Evolutionary conservation across 2,797 vertebrate species (phyloP).

Genomic region (Chaunax sp.): DNA sequence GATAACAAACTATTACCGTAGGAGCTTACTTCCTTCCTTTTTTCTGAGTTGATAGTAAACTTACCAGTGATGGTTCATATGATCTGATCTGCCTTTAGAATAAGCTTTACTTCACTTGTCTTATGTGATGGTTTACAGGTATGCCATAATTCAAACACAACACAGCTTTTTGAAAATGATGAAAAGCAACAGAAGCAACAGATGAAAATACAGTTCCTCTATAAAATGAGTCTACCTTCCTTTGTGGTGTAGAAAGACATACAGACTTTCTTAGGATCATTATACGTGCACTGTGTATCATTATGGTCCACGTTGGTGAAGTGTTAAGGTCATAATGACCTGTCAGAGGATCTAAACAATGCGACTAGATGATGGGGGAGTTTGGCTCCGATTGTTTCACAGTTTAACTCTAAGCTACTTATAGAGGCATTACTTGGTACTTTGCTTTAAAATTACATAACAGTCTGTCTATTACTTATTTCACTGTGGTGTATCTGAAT

Average conservation of each 20-base stretch:
- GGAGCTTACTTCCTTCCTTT: not conserved
- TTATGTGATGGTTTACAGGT: not conserved
- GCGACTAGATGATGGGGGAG: not conserved
- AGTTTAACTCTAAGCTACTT: conserved; percentile 49
- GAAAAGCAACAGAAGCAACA: not conserved
- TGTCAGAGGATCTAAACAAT: conserved; percentile 5
- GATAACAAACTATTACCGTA: not conserved
- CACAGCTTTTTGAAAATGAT: not conserved
- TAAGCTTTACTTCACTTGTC: not conserved
- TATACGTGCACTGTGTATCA: not conserved
- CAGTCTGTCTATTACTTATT: conserved; percentile 2
- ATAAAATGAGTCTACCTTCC: too few species aligned
- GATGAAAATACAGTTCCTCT: conserved; percentile 1
- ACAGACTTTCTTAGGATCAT: too few species aligned
- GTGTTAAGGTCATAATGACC: not conserved
- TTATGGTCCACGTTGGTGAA: not conserved
- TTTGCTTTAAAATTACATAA: conserved; percentile 42
- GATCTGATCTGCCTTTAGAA: not conserved
- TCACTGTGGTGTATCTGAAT: conserved; percentile 22
- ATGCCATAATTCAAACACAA: not conserved
- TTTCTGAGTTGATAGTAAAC: conserved; percentile 15
- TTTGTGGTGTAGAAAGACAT: too few species aligned
- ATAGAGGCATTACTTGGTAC: conserved; percentile 21
- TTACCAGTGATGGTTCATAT: not conserved
- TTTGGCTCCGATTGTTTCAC: conserved; percentile 33